Evolutionary conservation across 2,113 vertebrate species (phyloP).

Genomic region (Saccopteryx bilineata): DNA sequence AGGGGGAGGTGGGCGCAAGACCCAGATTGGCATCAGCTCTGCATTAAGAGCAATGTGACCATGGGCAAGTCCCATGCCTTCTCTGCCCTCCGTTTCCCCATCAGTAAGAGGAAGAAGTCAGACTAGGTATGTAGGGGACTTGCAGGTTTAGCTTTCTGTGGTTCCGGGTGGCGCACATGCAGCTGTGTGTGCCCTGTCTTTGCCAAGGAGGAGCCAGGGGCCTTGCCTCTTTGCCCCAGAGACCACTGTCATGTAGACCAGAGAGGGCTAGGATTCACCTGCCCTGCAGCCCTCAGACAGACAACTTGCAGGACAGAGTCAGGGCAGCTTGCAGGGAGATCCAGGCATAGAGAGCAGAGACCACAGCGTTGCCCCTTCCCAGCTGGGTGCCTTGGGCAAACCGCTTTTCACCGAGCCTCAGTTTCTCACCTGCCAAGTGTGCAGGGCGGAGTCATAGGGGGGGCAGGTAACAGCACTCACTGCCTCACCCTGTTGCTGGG

Average conservation of each 20-base stretch:
- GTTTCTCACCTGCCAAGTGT: too few relatives aligned
- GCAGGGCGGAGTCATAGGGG: rapidly evolving
- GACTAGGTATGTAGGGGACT: neutral
- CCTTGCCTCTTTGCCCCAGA: neutral
- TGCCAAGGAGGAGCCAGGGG: neutral
- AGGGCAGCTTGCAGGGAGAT: neutral
- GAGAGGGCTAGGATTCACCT: neutral
- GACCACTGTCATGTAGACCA: neutral
- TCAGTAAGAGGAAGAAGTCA: neutral
- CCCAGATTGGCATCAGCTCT: neutral
- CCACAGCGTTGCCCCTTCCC: too few relatives aligned
- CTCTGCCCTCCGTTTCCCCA: neutral
- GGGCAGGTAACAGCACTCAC: rapidly evolving
- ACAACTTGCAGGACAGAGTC: neutral
- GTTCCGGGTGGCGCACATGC: rapidly evolving
- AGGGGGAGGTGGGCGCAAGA: rapidly evolving
- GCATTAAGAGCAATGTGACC: neutral
- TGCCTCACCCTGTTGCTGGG: rapidly evolving
- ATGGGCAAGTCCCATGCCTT: rapidly evolving
- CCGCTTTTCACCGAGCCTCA: neutral
- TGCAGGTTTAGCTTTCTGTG: neutral
- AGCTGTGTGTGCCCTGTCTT: neutral
- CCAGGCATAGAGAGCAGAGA: rapidly evolving
- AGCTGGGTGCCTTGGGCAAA: rapidly evolving
- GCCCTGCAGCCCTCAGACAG: neutral